Conservation (phyloP, 2,113 vertebrate genomes). For the Aldabrachelys gigantea region DNA sequence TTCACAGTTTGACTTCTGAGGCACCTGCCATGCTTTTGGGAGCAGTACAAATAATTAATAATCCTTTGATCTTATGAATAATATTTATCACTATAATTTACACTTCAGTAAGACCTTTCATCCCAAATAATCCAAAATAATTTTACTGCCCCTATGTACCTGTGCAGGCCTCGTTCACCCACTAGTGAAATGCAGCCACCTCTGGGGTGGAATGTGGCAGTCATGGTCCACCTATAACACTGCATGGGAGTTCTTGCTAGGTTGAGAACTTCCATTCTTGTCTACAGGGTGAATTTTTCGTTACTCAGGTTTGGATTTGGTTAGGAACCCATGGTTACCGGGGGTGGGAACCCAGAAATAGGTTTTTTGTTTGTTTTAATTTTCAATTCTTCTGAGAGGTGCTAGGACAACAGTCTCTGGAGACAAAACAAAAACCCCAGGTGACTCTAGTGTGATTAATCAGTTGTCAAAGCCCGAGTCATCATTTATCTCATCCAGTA, state of each 20-base stretch:
- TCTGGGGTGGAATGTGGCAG: background rate
- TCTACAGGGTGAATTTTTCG: background rate
- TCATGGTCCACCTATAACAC: background rate
- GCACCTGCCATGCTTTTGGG: background rate
- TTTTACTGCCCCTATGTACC: background rate
- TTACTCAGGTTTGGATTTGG: background rate
- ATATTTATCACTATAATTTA: background rate
- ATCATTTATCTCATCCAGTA: background rate
- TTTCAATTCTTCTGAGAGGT: background rate
- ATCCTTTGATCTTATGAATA: background rate
- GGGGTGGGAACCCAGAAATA: background rate
- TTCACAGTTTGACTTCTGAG: background rate
- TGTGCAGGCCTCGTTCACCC: background rate
- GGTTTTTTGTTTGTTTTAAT: background rate
- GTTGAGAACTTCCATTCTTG: background rate
- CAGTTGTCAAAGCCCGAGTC: conserved; percentile 45
- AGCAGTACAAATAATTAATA: background rate
- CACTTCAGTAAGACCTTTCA: background rate
- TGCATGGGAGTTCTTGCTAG: background rate
- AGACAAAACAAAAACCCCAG: background rate
- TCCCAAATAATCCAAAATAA: background rate
- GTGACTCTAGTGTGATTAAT: conserved; percentile 46
- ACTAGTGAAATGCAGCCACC: background rate
- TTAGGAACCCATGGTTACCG: background rate
- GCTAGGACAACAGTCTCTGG: background rate